Evolutionary conservation across 1,140 invertebrate species (phyloP), one percentile per base, ranked within the genome.

Genomic region (Holcopasites calliopsidis): DNA sequence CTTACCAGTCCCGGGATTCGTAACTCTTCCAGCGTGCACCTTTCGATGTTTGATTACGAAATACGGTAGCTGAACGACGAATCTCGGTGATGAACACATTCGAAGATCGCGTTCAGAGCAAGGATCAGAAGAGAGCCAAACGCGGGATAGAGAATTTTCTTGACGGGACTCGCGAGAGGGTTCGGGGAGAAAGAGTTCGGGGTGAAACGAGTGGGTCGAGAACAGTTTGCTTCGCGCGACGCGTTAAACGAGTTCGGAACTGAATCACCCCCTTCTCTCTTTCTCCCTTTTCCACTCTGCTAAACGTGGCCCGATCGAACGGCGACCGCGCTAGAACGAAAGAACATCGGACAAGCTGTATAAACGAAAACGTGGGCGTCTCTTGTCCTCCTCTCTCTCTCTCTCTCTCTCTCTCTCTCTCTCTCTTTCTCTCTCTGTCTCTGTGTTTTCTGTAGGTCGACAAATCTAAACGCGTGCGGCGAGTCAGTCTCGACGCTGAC

Each of bases 401-500:
- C 82, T 85, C 83, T 89, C 88, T 89, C 79, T 73, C 81, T 84
- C 82, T 85, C 82, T 85, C 83, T n/a, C n/a, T n/a, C n/a, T n/a
- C n/a, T n/a, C n/a, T n/a, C n/a, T n/a, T n/a, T n/a, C n/a, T n/a
- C n/a, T n/a, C n/a, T n/a, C n/a, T n/a, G n/a, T n/a, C n/a, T 91
- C 87, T 91, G 88, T 92, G 84, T 91, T 89, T 91, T 92, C 89
- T 88, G 87, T 92, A 91, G 91, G 91, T 92, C 90, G 91, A 90
- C 90, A 91, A 91, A 92, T 88, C 89, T 92, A 91, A 92, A 90
- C 89, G 90, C 89, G 88, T 91, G 90, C 89, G 90, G 90, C 91
- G 90, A 92, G 90, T 92, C 91, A 91, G 91, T 91, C 78, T 92
- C 91, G 89, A 91, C 90, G 89, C 89, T 92, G 91, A 92, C 90